A percentile compares a stretch with the other conserved stretches of the same genome.
phyloP scores from a whole-genome alignment of 2,797 vertebrate genomes.

The Oreonectes daqikongensis region DNA sequence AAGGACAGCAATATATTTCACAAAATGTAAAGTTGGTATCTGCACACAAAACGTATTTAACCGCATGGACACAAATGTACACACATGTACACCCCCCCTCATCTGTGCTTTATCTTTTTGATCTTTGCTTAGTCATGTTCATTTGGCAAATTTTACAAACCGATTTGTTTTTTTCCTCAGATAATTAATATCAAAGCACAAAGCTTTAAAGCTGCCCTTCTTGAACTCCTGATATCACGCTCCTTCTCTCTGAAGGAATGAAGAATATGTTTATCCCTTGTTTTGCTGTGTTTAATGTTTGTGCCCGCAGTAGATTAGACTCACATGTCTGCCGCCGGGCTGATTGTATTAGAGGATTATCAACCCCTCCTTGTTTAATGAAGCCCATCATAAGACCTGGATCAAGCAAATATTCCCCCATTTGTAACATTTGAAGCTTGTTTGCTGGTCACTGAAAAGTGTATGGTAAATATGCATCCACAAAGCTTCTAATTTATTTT shows the following conservation, averaged over 20 bases:
- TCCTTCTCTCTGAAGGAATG: slow-evolving; percentile 19
- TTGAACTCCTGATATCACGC: slow-evolving; percentile 3
- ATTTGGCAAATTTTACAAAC: neutral
- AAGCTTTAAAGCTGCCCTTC: slow-evolving; percentile 4
- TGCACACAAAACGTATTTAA: no score
- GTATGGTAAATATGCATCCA: neutral
- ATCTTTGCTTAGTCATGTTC: neutral
- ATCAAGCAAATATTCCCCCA: slow-evolving; percentile 13
- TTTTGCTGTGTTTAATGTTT: slow-evolving; percentile 49
- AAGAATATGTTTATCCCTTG: slow-evolving; percentile 36
- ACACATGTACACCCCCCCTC: no score
- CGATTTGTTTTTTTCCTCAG: neutral
- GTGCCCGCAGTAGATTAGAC: slow-evolving; percentile 44
- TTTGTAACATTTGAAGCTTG: neutral
- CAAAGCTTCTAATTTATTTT: neutral
- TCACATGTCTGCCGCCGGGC: slow-evolving; percentile 50
- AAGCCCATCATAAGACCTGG: slow-evolving; percentile 50
- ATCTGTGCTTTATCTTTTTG: neutral
- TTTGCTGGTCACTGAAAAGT: slow-evolving; percentile 11
- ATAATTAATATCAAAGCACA: slow-evolving; percentile 34
- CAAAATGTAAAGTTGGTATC: no score
- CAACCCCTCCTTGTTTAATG: slow-evolving; percentile 34
- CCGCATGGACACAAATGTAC: no score
- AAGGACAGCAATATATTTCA: no score
- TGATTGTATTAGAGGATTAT: slow-evolving; percentile 46